Evolutionary conservation across 2,888 invertebrate genomes (phyloP), one percentile per base, ranked within the genome.

Genomic region (Himalopsyche kuldschensis): DNA sequence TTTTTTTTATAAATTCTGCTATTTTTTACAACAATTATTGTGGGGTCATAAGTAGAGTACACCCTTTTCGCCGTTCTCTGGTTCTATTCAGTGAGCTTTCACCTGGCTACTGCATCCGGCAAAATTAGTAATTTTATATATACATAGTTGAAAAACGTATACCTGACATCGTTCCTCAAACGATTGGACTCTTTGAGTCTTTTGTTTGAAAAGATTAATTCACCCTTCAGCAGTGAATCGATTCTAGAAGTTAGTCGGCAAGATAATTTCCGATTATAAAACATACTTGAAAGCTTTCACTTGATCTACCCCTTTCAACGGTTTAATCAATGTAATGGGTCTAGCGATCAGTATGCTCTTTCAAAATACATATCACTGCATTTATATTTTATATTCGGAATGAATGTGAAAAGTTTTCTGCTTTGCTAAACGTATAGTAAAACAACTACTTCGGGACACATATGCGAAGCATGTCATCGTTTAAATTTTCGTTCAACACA

Each of bases 231-330:
- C 20, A 24, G 8, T 5, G 55, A 24, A 20, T 20, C 20, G 55
- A 20, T 55, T 20, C 20, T 24, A 24, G 55, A 24, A 77, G 76
- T 81, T 47, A 11, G 24, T 46, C 41, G 35, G 63, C 76, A 75
- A 81, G 76, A 86, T 85, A 80, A 81, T 85, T 82, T 81, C 15
- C 81, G 76, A 76, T 80, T 35, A 41, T 30, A 48, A 55, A 20
- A 55, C 55, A 55, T 55, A 55, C 55, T 20, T 5, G 8, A 55
- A 55, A 55, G 32, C 4, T 41, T 20, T 77, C 47, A 47, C 48
- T 48, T 24, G 35, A 78, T 78, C 78, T n/a, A 78, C 17, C 27
- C 48, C 30, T 78, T 78, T 48, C 27, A 48, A 30, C 78, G 47
- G 20, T 78, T 48, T 48, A 78, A 78, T 78, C 78, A 78, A 35